Percentiles rank a stretch among this genome's conserved stretches.
Conservation (phyloP, 2,888 invertebrate genomes). For the Drosophila prostipennis region DNA sequence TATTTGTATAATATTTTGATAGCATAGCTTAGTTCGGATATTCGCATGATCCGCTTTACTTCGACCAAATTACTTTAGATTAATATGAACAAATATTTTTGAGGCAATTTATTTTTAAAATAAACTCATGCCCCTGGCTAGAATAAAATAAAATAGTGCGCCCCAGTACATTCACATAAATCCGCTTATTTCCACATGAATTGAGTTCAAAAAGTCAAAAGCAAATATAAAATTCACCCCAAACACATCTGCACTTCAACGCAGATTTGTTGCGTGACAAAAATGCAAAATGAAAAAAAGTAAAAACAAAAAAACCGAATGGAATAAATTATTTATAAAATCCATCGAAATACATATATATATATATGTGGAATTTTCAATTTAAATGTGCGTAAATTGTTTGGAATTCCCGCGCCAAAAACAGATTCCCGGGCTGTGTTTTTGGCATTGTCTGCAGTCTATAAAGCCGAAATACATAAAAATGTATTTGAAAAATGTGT, state of each 20-base stretch:
- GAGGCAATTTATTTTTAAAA: conserved; percentile 24
- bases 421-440: conserved; percentile 3
- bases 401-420: conserved; percentile 28
- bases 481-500: conserved; percentile 42
- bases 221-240: conserved; percentile 33
- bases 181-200: conserved; percentile 47
- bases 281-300: conserved; percentile 31
- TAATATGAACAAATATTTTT: conserved; percentile 1
- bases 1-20: conserved; percentile 27
- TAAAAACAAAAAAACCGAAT: conserved; percentile 22
- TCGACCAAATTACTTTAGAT: conserved; percentile 18
- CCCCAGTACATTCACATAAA: conserved; percentile 17
- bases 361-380: conserved; percentile 18
- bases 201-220: conserved; percentile 46
- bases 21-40: conserved; percentile 21
- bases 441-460: conserved; percentile 13
- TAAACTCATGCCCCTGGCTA: conserved; percentile 3
- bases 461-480: conserved; percentile 16
- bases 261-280: conserved; percentile 44
- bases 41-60: conserved; percentile 5
- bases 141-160: conserved; percentile 9
- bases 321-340: conserved; percentile 35
- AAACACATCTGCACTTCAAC: conserved; percentile 37
- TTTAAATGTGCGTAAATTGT: conserved; percentile 43
- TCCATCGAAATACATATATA: conserved; percentile 2